A percentile compares a stretch with the other conserved stretches of the same genome.
These are phyloP conservation scores for Macrochelys suwanniensis DNA, from an alignment of 2,797 vertebrate genomes.

Conservation along the genomic window DNA sequence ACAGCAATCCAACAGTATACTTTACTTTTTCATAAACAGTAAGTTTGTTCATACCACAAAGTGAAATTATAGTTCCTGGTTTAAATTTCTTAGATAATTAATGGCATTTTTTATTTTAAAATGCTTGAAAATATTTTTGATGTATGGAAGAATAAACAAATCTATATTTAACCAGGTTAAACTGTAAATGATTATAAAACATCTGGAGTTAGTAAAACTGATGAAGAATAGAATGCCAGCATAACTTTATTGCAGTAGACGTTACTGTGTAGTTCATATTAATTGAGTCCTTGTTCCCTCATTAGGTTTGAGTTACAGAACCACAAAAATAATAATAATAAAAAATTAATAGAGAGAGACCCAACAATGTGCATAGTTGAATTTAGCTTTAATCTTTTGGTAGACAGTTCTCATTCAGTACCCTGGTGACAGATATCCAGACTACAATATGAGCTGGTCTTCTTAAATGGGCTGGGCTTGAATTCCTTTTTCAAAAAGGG, in stretches of 20 bases:
- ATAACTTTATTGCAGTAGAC: slow-evolving; percentile 67
- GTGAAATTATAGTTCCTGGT: not conserved
- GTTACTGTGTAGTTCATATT: slow-evolving; percentile 77
- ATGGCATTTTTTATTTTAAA: not conserved
- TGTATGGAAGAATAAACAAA: slow-evolving; percentile 1
- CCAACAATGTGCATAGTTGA: slow-evolving; percentile 29
- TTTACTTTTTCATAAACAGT: not conserved
- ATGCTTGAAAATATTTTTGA: not conserved
- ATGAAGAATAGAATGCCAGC: slow-evolving; percentile 16
- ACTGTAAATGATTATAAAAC: slow-evolving; percentile 53
- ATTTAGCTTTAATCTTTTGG: slow-evolving; percentile 71
- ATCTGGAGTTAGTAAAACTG: slow-evolving; percentile 72
- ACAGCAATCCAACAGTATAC: not conserved
- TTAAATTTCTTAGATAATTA: slow-evolving; percentile 7
- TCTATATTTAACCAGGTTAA: slow-evolving; percentile 47
- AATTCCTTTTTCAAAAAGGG: not conserved
- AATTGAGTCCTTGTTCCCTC: slow-evolving; percentile 72
- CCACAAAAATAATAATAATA: not conserved
- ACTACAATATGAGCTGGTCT: slow-evolving; percentile 4
- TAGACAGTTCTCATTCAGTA: slow-evolving; percentile 25
- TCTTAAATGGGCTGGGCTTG: not conserved
- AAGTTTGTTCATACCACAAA: not conserved
- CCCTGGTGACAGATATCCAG: slow-evolving; percentile 54
- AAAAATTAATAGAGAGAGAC: not conserved
- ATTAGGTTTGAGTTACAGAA: slow-evolving; percentile 76